Base-by-base conservation (phyloP, 2,888 invertebrate species). In the Chalcis sispes region DNA sequence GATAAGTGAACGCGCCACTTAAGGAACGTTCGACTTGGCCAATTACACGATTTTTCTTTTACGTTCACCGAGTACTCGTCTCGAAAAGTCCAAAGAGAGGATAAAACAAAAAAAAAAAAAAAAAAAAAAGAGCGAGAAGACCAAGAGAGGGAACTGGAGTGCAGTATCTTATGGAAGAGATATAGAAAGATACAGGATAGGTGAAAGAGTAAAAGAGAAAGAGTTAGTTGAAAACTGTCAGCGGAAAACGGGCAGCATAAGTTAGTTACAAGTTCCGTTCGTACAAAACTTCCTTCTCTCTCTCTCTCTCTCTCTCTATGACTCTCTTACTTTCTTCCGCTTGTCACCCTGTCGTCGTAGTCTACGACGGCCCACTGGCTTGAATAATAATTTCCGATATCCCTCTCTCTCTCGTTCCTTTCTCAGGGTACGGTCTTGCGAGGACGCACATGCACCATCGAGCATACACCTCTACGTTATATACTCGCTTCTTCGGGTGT, bases 371-470 rank as follows among this genome's bases (percentile, higher is more conserved):
- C 56, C 56, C 72, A 72, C 54, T 48, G 69, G 58, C 58, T 70
- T 67, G 77, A 79, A 79, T 79, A 79, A 79, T 79, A 79, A 79
- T 79, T 77, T 27, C 48, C 75, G 77, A 75, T 78, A 79, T 73
- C 64, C 73, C 62, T 52, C 54, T 25, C 23, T 2, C 32, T n/a
- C n/a, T n/a, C n/a, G n/a, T n/a, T n/a, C n/a, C n/a, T n/a, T n/a
- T n/a, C n/a, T n/a, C n/a, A n/a, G n/a, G n/a, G n/a, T n/a, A n/a
- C n/a, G n/a, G n/a, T n/a, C n/a, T n/a, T n/a, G 10, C 20, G 23
- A n/a, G 27, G 25, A 59, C 64, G 32, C 61, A 18, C 54, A 65
- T 2, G 46, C 67, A 15, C 67, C 18, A 7, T n/a, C 48, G 52
- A 52, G 52, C 36, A 25, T 29, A 20, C 23, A 67, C 18, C 25